phyloP scores from a whole-genome alignment of 2,797 vertebrate species.

The Sebastes glaucus region DNA sequence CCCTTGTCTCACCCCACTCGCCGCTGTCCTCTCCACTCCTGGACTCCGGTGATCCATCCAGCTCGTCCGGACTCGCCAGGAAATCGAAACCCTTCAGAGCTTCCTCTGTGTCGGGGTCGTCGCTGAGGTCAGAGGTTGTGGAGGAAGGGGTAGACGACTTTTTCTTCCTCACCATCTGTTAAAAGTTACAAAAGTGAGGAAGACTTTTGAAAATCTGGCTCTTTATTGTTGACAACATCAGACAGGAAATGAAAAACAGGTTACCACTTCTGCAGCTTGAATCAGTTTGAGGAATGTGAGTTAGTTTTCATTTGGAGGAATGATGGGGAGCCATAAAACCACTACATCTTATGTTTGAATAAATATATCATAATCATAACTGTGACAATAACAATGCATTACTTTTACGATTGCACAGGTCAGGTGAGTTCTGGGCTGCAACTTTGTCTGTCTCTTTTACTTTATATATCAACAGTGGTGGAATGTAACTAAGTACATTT shows the following conservation, averaged over 20 bases:
- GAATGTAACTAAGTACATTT: not conserved
- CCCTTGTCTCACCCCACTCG: slow-evolving; percentile 53
- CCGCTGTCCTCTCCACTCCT: slow-evolving; percentile 82
- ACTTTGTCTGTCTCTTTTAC: too few relatives aligned
- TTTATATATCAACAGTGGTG: too few relatives aligned
- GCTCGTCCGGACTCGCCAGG: slow-evolving; percentile 88
- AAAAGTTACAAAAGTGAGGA: not conserved
- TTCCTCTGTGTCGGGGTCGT: slow-evolving; percentile 94
- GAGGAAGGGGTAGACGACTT: slow-evolving; percentile 65
- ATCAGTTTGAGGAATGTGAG: not conserved
- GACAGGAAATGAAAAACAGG: not conserved
- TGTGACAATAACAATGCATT: not conserved
- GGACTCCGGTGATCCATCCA: slow-evolving; percentile 83
- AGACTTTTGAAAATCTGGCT: not conserved
- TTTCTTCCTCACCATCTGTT: slow-evolving; percentile 91
- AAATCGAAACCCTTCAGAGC: slow-evolving; percentile 95
- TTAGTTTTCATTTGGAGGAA: not conserved
- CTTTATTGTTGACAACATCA: not conserved
- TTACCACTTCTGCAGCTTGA: not conserved
- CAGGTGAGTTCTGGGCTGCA: too few relatives aligned
- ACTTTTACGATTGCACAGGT: not conserved
- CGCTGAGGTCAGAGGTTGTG: slow-evolving; percentile 84
- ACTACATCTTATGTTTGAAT: not conserved
- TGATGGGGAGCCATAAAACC: not conserved
- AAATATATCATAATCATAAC: not conserved